These are phyloP conservation scores for Gymnothorax reevesii DNA, from an alignment of 2,797 vertebrate genomes.

Conservation along the genomic window DNA sequence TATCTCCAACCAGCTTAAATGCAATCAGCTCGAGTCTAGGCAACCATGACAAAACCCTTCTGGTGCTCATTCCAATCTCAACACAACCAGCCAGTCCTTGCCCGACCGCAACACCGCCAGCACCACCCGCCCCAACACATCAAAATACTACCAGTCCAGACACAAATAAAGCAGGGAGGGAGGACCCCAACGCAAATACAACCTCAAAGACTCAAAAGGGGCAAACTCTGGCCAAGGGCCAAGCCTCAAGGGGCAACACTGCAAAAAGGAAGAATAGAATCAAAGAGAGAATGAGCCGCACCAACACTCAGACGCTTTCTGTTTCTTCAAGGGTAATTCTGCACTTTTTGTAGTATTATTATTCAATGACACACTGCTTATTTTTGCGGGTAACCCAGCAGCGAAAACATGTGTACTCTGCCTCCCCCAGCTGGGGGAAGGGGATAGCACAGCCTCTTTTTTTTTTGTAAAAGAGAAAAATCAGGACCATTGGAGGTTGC, in stretches of 20 bases:
- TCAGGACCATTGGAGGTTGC: neutral
- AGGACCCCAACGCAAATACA: conserved; percentile 20
- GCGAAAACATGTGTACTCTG: conserved; percentile 18
- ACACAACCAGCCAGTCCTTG: neutral
- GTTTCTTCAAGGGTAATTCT: conserved; percentile 11
- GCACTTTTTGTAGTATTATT: conserved; percentile 1
- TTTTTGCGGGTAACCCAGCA: neutral
- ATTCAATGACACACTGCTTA: neutral
- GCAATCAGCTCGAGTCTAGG: conserved; percentile 12
- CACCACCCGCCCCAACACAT: neutral
- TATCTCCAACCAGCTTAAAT: neutral
- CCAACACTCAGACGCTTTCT: conserved; percentile 36
- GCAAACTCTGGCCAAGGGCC: conserved; percentile 66
- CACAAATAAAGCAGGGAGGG: conserved; percentile 45
- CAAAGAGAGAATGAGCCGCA: conserved; percentile 35
- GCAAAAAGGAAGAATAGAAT: conserved; percentile 48
- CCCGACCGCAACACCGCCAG: conserved; percentile 21
- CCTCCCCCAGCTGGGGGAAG: conserved; percentile 26
- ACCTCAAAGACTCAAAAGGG: conserved; percentile 21
- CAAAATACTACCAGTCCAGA: conserved; percentile 23
- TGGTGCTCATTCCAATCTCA: neutral
- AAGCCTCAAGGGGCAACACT: conserved; percentile 71
- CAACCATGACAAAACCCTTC: neutral
- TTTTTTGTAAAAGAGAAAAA: neutral
- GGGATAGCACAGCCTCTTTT: neutral